phyloP scores from a whole-genome alignment of 2,888 invertebrate genomes.

The Laothoe populi region DNA sequence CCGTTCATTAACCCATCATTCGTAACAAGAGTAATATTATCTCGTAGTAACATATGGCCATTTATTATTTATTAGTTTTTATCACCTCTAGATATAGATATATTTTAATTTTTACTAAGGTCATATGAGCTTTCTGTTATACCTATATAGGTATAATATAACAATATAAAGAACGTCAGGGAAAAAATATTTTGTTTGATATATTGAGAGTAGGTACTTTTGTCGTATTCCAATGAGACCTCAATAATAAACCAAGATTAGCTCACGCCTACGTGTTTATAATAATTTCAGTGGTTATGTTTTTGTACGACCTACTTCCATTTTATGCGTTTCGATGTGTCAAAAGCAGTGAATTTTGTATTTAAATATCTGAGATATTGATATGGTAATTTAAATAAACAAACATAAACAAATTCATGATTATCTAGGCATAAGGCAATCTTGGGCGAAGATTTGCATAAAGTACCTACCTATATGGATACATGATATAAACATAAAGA shows the following conservation, averaged over 20 bases:
- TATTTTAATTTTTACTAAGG: too few species aligned
- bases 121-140: too few species aligned
- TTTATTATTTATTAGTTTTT: neutral
- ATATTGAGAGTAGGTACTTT: neutral
- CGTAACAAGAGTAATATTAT: neutral
- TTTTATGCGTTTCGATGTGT: conserved; percentile 17
- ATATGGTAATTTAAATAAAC: conserved; percentile 26
- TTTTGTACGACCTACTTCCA: conserved; percentile 22
- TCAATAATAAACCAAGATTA: conserved; percentile 15
- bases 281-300: conserved; percentile 22
- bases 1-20: neutral
- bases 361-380: conserved; percentile 19
- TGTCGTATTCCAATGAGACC: conserved; percentile 1
- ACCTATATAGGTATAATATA: neutral
- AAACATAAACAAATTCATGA: conserved; percentile 25
- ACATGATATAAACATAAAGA: conserved; percentile 2
- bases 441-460: conserved; percentile 23
- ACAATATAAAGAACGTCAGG: neutral
- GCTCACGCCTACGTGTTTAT: conserved; percentile 21
- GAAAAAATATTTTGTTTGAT: neutral
- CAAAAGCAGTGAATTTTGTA: conserved; percentile 14
- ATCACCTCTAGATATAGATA: neutral
- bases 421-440: conserved; percentile 19
- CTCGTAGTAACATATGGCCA: neutral
- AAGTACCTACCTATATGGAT: conserved; percentile 2